A percentile compares a stretch with the other conserved stretches of the same genome.
phyloP scores from a whole-genome alignment of 2,797 vertebrate species.

The Halcyon chelicuti region DNA sequence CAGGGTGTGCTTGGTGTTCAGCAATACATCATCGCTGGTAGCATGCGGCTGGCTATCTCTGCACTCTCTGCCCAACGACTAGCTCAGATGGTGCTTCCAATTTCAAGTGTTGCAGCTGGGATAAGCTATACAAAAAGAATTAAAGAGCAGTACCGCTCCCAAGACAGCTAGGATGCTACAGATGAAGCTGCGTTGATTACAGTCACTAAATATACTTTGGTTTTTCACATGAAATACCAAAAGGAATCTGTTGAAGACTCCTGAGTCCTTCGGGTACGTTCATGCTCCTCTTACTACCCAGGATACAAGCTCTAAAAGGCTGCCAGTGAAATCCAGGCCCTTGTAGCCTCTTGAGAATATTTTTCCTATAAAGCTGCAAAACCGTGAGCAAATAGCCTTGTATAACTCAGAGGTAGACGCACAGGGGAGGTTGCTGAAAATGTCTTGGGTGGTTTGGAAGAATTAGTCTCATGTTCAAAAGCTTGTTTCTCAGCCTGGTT shows the following conservation, averaged over 20 bases:
- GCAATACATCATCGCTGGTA: fast-evolving
- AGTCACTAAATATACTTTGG: constrained; percentile 63
- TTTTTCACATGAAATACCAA: constrained; percentile 46
- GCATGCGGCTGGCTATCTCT: neutral
- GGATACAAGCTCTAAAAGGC: constrained; percentile 55
- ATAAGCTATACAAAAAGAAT: constrained; percentile 32
- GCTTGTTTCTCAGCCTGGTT: neutral
- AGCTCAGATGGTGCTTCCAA: neutral
- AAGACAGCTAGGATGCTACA: constrained; percentile 25
- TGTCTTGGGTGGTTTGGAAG: neutral
- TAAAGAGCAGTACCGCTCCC: constrained; percentile 9
- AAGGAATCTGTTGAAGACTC: constrained; percentile 22
- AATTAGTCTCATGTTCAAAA: neutral
- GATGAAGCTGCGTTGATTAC: constrained; percentile 24
- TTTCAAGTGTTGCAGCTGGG: neutral
- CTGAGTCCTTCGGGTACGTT: neutral
- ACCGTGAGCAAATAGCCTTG: constrained; percentile 13
- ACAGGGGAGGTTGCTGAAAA: neutral
- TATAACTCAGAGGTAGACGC: constrained; percentile 22
- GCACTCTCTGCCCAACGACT: neutral
- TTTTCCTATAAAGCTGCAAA: constrained; percentile 62
- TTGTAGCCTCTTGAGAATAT: neutral
- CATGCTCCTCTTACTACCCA: constrained; percentile 10
- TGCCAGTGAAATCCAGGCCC: constrained; percentile 53
- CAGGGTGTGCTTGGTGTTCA: neutral